Evolutionary conservation across 2,797 vertebrate species (phyloP).

Genomic region (Botia almorhae): DNA sequence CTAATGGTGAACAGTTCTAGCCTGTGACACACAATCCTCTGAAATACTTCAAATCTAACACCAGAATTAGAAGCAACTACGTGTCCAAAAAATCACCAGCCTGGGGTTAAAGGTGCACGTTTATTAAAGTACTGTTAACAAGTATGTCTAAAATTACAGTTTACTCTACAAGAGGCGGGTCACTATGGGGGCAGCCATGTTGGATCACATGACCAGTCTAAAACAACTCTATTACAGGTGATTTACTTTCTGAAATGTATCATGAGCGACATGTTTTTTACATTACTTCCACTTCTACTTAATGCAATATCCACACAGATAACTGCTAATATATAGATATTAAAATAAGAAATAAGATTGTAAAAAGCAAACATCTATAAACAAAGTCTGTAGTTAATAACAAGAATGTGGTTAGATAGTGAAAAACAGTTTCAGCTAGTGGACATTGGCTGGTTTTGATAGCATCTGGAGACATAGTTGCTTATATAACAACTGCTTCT

Average conservation of each 20-base stretch:
- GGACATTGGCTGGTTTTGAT: background rate
- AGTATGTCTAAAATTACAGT: too few species aligned
- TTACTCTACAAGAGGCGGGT: too few species aligned
- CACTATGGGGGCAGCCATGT: too few species aligned
- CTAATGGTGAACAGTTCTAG: slow-evolving; percentile 33
- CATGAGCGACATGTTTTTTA: too few species aligned
- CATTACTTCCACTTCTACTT: background rate
- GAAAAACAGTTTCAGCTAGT: background rate
- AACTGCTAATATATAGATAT: background rate
- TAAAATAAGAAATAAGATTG: too few species aligned
- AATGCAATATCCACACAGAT: background rate
- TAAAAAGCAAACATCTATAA: too few species aligned
- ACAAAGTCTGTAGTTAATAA: background rate
- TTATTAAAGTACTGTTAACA: background rate
- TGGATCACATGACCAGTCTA: background rate
- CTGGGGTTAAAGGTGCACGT: background rate
- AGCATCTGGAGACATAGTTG: slow-evolving; percentile 67
- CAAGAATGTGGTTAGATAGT: too few species aligned
- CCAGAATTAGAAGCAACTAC: slow-evolving; percentile 59
- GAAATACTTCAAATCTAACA: slow-evolving; percentile 17
- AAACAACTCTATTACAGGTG: background rate
- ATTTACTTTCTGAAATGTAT: background rate
- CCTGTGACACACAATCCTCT: slow-evolving; percentile 42
- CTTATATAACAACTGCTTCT: slow-evolving; percentile 68
- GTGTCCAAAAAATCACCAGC: slow-evolving; percentile 38